Percentiles rank a stretch among this genome's conserved stretches.
Evolutionary conservation across 2,888 invertebrate species (phyloP).

Genomic region (Eristalis tenax): DNA sequence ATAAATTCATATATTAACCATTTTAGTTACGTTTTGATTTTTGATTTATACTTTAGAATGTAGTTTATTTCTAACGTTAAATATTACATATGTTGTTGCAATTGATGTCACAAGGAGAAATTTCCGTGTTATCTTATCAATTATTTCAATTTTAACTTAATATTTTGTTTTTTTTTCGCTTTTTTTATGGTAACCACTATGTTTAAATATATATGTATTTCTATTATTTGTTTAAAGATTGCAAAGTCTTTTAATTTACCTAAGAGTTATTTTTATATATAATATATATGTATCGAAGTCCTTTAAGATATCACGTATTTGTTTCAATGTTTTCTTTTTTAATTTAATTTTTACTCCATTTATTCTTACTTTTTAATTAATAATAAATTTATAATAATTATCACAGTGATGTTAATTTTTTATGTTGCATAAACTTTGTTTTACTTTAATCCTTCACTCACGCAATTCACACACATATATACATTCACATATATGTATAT

Average conservation of each 20-base stretch:
- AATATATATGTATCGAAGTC: constrained; percentile 81
- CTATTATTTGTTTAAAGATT: constrained; percentile 72
- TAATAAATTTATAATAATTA: constrained; percentile 82
- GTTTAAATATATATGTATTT: constrained; percentile 71
- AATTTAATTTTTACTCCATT: constrained; percentile 76
- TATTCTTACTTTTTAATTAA: constrained; percentile 75
- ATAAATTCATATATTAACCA: constrained; percentile 66
- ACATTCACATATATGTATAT: constrained; percentile 73
- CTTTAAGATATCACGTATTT: constrained; percentile 82
- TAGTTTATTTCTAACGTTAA: constrained; percentile 73
- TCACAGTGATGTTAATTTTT: constrained; percentile 81
- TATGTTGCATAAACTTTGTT: constrained; percentile 81
- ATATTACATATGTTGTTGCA: constrained; percentile 77
- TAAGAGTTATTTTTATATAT: constrained; percentile 75
- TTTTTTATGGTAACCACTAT: constrained; percentile 79
- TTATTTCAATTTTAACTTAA: constrained; percentile 74
- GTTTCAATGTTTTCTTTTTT: constrained; percentile 81
- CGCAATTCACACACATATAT: constrained; percentile 79
- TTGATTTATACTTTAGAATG: constrained; percentile 75
- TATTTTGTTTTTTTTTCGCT: constrained; percentile 80
- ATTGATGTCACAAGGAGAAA: constrained; percentile 78
- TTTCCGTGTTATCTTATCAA: constrained; percentile 66
- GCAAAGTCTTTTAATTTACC: constrained; percentile 76
- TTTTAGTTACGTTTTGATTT: constrained; percentile 55
- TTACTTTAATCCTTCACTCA: constrained; percentile 77